A percentile compares a stretch with the other conserved stretches of the same genome.
Evolutionary conservation across 64 coral and sea anemone genomes (phyloP).

Genomic region (Exaiptasia diaphana): DNA sequence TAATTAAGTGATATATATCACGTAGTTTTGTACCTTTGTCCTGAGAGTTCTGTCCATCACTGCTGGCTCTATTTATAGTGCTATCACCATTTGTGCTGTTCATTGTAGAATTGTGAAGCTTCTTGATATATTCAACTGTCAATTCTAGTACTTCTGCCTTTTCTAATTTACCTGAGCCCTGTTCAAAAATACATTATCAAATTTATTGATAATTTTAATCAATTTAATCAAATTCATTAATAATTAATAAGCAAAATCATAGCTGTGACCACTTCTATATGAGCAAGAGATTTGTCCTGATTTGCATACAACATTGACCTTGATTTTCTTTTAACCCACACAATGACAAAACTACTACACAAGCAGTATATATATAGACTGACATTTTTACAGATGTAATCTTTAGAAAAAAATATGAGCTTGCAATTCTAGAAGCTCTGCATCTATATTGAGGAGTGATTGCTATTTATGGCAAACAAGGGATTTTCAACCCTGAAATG

Average conservation of each 20-base stretch:
- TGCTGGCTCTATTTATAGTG: background rate
- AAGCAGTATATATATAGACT: background rate
- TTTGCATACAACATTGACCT: background rate
- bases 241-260: background rate
- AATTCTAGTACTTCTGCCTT: constrained; percentile 82
- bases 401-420: background rate
- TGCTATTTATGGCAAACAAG: background rate
- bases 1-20: too few relatives aligned
- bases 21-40: too few relatives aligned
- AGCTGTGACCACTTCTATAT: background rate
- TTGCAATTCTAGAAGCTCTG: too few relatives aligned
- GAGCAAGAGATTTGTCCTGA: background rate
- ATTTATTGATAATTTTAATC: background rate
- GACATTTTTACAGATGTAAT: background rate
- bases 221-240: background rate
- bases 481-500: background rate
- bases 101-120: background rate
- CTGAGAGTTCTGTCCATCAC: too few relatives aligned
- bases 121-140: constrained; percentile 70
- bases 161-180: constrained; percentile 76
- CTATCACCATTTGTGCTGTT: background rate
- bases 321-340: background rate
- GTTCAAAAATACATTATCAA: background rate
- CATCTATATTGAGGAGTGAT: background rate
- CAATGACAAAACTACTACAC: background rate